Base-by-base conservation (phyloP, 2,113 vertebrate genomes). In the Crotalus helleri region DNA sequence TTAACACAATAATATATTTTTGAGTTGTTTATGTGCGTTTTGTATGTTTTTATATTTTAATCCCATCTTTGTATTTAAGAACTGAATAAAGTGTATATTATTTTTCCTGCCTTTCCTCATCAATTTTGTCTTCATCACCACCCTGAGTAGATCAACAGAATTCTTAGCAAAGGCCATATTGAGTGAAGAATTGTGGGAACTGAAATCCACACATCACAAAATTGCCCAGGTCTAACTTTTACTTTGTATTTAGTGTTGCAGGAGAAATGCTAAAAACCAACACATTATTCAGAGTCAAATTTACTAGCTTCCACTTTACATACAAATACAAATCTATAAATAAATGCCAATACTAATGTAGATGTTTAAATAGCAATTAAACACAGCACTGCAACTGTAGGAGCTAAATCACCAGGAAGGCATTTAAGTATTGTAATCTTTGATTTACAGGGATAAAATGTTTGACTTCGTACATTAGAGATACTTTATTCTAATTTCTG, bases 401-500 rank as follows among this genome's bases (percentile, higher is more conserved):
- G 49, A 33, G 21, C 89, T 93, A 54, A 93, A 86, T 93, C 49
- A 90, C 5, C 21, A 24, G 46, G 81, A 59, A 86, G 23, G 74
- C 74, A 53, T 44, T n/a, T 85, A 49, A 93, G 57, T 59, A 59
- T 57, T 86, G 53, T 81, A 29, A 57, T 39, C 23, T 90, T 90
- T 85, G 55, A 90, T 81, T 61, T 93, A 53, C 11, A 46, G 49
- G 96, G 94, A 97, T 97, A 95, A 92, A 95, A 96, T 95, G 94
- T 95, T 0, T 0, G 92, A 29, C 94, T 96, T 93, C 21, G 58
- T 95, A 94, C 95, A 91, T 93, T 97, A 96, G 97, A 97, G 96
- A 95, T 96, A 95, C 92, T 96, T 95, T 96, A 96, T 95, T 96
- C 96, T 96, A 94, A 97, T 96, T 93, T 96, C 96, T 93, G 93